Evolutionary conservation across 2,888 invertebrate species (phyloP).

Genomic region (Gasteruption jaculator): DNA sequence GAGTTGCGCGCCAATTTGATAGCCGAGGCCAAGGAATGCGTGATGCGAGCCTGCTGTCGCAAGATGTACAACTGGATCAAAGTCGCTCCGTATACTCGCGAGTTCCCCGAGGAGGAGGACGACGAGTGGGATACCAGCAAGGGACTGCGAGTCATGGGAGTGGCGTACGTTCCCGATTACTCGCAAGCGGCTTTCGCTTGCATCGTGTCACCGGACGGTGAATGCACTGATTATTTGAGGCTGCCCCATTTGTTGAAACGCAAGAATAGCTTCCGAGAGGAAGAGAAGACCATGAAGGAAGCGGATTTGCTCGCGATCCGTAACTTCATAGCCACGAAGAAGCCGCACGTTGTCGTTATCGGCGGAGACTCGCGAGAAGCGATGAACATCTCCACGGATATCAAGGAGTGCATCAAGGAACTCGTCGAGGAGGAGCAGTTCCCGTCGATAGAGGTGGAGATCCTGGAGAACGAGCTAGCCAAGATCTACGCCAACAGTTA

Average conservation of each 20-base stretch:
- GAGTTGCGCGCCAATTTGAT: conserved; percentile 78
- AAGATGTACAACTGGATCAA: conserved; percentile 89
- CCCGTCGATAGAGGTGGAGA: conserved; percentile 81
- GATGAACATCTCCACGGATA: conserved; percentile 72
- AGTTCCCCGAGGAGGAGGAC: conserved; percentile 77
- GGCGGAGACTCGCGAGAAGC: conserved; percentile 91
- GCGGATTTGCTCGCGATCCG: conserved; percentile 65
- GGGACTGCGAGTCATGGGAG: conserved; percentile 81
- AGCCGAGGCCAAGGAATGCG: conserved; percentile 82
- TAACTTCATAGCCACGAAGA: conserved; percentile 83
- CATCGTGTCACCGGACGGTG: conserved; percentile 82
- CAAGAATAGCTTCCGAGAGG: conserved; percentile 67
- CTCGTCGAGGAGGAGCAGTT: conserved; percentile 82
- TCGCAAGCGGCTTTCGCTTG: conserved; percentile 84
- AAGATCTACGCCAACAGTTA: conserved; percentile 90
- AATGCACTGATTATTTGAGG: conserved; percentile 86
- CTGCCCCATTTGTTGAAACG: conserved; percentile 82
- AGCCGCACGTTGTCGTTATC: conserved; percentile 89
- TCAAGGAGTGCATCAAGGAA: conserved; percentile 69
- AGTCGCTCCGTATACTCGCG: conserved; percentile 75
- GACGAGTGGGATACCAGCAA: conserved; percentile 86
- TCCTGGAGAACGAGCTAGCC: conserved; percentile 90
- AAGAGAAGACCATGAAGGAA: conserved; percentile 65
- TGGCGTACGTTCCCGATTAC: conserved; percentile 84
- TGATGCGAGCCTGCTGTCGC: conserved; percentile 78